Conservation (phyloP, 2,888 invertebrate species). For the Cetonia aurata region DNA sequence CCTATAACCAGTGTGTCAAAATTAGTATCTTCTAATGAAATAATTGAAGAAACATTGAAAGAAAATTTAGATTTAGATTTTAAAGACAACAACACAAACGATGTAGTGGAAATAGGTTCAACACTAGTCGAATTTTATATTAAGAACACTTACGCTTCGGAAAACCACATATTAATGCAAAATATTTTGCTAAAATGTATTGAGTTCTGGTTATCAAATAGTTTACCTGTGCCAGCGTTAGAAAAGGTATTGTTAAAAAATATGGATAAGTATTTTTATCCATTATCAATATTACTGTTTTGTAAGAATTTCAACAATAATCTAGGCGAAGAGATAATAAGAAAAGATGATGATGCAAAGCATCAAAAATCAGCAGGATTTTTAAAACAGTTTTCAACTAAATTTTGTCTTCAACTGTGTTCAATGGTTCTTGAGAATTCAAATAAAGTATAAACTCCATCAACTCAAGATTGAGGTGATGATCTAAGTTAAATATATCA, state of each 20-base stretch:
- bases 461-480: not conserved
- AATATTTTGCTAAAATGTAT: conserved; percentile 65
- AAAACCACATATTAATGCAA: conserved; percentile 67
- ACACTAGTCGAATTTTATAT: conserved; percentile 65
- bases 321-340: conserved; percentile 61
- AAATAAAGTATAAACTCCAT: conserved; percentile 60
- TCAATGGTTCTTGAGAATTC: conserved; percentile 67
- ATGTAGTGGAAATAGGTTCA: conserved; percentile 61
- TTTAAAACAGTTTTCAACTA: conserved; percentile 66
- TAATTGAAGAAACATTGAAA: conserved; percentile 28
- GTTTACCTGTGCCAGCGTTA: conserved; percentile 63
- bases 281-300: conserved; percentile 65
- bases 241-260: conserved; percentile 65
- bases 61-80: conserved; percentile 52
- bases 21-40: conserved; percentile 47
- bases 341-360: conserved; percentile 54
- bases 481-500: not conserved
- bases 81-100: conserved; percentile 59
- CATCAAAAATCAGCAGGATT: conserved; percentile 63
- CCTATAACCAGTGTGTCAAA: conserved; percentile 61
- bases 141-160: conserved; percentile 62
- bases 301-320: conserved; percentile 65
- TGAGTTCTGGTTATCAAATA: conserved; percentile 65
- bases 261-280: conserved; percentile 67
- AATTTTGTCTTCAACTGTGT: conserved; percentile 67